phyloP scores from a whole-genome alignment of 2,888 invertebrate genomes.

The Dolichopus griseipennis region DNA sequence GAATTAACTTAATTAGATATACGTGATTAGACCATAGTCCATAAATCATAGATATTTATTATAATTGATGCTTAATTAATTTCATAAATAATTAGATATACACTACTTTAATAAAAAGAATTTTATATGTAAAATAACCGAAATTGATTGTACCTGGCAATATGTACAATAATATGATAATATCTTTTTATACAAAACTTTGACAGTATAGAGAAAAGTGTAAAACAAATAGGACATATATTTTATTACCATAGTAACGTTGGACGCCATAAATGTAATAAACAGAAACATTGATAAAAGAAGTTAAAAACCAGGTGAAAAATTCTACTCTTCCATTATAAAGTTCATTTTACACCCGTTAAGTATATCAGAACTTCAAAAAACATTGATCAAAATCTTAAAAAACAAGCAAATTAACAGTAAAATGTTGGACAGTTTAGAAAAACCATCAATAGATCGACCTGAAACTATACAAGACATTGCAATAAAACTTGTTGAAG shows the following conservation, averaged over 20 bases:
- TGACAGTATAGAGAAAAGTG: too few relatives aligned
- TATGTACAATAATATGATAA: too few relatives aligned
- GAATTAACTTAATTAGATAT: too few relatives aligned
- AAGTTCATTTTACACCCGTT: neutral
- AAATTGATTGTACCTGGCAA: too few relatives aligned
- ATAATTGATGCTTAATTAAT: too few relatives aligned
- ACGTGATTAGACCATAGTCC: too few relatives aligned
- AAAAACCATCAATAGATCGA: slow-evolving; percentile 25
- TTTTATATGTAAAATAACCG: too few relatives aligned
- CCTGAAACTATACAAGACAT: slow-evolving; percentile 47
- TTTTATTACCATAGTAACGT: neutral
- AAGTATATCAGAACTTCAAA: neutral
- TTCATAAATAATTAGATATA: too few relatives aligned
- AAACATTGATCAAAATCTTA: neutral
- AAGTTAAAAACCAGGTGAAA: neutral
- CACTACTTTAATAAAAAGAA: too few relatives aligned
- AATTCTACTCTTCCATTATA: too few relatives aligned
- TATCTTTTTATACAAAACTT: too few relatives aligned
- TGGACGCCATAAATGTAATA: neutral
- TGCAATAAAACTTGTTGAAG: slow-evolving; percentile 46
- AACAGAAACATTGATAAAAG: neutral
- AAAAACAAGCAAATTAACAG: neutral
- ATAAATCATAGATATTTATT: too few relatives aligned
- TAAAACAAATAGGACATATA: neutral
- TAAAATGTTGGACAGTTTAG: slow-evolving; percentile 12